Base-by-base conservation (phyloP, 1,140 invertebrate genomes). In the Ceratitis capitata region DNA sequence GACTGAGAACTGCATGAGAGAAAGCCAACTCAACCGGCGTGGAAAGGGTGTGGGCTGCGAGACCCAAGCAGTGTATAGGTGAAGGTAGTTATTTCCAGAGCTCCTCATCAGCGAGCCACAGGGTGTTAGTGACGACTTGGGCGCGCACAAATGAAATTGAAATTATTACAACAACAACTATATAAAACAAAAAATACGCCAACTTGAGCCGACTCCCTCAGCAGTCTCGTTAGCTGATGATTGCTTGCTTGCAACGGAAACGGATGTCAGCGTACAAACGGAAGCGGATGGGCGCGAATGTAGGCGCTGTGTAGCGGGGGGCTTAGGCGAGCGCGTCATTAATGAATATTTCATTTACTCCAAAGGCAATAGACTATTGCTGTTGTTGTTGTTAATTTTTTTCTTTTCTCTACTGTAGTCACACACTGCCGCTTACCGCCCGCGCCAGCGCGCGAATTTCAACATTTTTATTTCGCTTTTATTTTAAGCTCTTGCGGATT, bases 271-370 rank as follows among this genome's bases (percentile, higher is more conserved):
- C 47, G 26, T 53, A 83, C 82, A 83, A 82, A 83, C 82, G 82
- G 82, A 83, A 51, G 49, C 82, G 82, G 82, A 83, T 51, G 82
- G 82, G 49, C 42, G 47, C 49, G 78, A 23, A 39, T 26, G 82
- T 45, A 83, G 82, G 47, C 14, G 47, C 26, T 1, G 47, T 16
- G 82, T 19, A 53, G 1, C 10, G 23, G 82, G 35, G 42, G n/a
- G 23, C 19, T 39, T 6, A 19, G n/a, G n/a, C n/a, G n/a, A 12
- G 78, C 78, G 61, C 61, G 78, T 58, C 74, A 82, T 85, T 85
- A 85, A 85, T 85, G 85, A 85, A 85, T 85, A 74, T 85, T 85
- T 85, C 85, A 85, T 84, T 85, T 82, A 56, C 74, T 78, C 26
- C 47, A 64, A 85, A 74, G 32, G 45, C 58, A 49, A 64, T 47